These are phyloP conservation scores for Onychomys arenicola DNA, from an alignment of 2,797 vertebrate species.

Conservation along the genomic window DNA sequence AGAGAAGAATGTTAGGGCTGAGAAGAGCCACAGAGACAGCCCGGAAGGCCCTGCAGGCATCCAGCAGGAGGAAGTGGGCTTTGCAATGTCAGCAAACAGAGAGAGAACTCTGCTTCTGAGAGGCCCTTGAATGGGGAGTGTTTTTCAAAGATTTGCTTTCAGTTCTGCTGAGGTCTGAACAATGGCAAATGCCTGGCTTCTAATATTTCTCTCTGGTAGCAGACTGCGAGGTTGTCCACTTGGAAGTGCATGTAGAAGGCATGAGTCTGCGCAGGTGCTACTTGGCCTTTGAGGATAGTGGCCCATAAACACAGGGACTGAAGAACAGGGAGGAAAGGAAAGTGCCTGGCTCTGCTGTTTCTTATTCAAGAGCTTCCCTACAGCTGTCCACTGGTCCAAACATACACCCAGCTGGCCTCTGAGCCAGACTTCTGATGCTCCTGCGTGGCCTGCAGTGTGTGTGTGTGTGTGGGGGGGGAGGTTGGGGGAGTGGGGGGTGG, in stretches of 20 bases:
- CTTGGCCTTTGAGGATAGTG: not conserved
- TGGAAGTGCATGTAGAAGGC: not conserved
- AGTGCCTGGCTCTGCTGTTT: not conserved
- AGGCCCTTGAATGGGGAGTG: not conserved
- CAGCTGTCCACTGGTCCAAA: not conserved
- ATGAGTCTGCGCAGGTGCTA: not conserved
- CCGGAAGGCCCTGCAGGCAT: not conserved
- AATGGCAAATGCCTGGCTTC: not conserved
- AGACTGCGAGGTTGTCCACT: too few relatives aligned
- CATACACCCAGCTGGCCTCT: not conserved
- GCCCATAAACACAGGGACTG: not conserved
- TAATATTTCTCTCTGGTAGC: not conserved
- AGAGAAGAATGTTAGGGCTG: not conserved
- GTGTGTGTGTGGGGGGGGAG: too few relatives aligned
- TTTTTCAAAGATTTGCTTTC: conserved; percentile 3
- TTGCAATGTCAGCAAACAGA: not conserved
- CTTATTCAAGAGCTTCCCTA: not conserved
- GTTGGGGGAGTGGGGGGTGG: too few relatives aligned
- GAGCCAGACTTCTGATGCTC: not conserved
- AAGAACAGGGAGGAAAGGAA: not conserved
- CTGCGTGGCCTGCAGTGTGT: not conserved
- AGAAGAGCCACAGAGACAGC: not conserved
- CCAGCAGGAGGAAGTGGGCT: not conserved
- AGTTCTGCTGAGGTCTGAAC: not conserved
- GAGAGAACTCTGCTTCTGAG: not conserved